Conservation (phyloP, 2,113 vertebrate species). For the Gymnogyps californianus region DNA sequence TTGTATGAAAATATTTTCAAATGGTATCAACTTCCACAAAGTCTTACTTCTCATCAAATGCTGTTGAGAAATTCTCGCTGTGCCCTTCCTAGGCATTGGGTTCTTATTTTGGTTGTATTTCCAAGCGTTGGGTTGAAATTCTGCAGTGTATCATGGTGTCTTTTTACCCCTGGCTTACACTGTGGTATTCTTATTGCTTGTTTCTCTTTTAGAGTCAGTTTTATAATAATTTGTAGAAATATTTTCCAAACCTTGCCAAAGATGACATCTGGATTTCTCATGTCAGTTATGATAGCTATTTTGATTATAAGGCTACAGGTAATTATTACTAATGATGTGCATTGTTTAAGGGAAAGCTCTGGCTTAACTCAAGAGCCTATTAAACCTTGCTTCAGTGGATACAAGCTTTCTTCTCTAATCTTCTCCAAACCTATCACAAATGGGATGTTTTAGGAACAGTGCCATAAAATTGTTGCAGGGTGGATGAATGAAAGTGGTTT, state of each 20-base stretch:
- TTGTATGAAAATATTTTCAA: neutral
- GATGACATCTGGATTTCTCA: conserved; percentile 40
- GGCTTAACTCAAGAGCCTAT: conserved; percentile 26
- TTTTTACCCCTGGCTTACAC: neutral
- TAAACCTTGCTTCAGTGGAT: conserved; percentile 30
- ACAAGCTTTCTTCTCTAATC: conserved; percentile 33
- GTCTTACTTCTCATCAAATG: neutral
- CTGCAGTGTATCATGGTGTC: rapidly evolving
- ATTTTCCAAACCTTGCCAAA: conserved; percentile 12
- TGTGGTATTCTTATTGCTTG: neutral
- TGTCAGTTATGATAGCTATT: conserved; percentile 42
- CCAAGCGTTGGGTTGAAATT: neutral
- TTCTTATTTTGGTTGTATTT: neutral
- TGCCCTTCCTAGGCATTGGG: neutral
- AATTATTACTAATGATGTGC: conserved; percentile 51
- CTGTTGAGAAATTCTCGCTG: neutral
- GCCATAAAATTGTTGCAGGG: neutral
- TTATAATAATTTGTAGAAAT: neutral
- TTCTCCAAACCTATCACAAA: conserved; percentile 1
- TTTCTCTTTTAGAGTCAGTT: neutral
- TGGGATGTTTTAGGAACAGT: neutral
- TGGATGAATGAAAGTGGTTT: neutral
- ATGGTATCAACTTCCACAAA: neutral
- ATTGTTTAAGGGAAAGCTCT: conserved; percentile 22
- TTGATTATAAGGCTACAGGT: conserved; percentile 51